These are phyloP conservation scores for Sebastes taczanowskii DNA, from an alignment of 2,797 vertebrate genomes.

Conservation along the genomic window DNA sequence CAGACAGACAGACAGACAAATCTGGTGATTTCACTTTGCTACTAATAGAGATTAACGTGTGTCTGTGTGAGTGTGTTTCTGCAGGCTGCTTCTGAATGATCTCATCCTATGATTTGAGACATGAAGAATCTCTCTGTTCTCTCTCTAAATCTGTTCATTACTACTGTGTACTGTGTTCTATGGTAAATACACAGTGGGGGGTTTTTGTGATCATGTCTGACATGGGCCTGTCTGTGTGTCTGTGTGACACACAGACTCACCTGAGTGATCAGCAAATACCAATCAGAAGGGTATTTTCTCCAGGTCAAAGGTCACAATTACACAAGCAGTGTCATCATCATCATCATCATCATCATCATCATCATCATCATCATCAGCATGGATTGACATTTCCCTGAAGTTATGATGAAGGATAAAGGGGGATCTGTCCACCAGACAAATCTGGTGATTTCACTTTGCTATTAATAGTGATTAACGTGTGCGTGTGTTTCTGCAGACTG, in stretches of 20 bases:
- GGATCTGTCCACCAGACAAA: constrained; percentile 36
- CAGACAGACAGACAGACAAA: constrained; percentile 5
- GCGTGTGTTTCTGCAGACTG: constrained; percentile 25
- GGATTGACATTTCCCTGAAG: constrained; percentile 32
- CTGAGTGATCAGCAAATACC: background rate
- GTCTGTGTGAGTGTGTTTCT: background rate
- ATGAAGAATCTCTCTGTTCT: constrained; percentile 64
- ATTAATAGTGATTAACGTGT: constrained; percentile 61
- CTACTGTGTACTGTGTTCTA: background rate
- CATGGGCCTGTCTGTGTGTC: no score
- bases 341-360: background rate
- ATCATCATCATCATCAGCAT: background rate
- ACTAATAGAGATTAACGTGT: constrained; percentile 60
- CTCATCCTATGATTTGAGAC: constrained; percentile 76
- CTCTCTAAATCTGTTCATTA: constrained; percentile 11
- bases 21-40: constrained; percentile 64
- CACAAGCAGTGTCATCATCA: background rate
- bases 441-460: constrained; percentile 64
- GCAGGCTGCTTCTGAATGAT: constrained; percentile 69
- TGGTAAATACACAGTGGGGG: no score
- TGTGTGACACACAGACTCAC: background rate
- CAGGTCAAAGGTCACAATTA: constrained; percentile 13
- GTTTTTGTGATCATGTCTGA: no score
- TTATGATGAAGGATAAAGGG: constrained; percentile 30
- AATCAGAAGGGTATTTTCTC: background rate